phyloP scores from a whole-genome alignment of 1,140 invertebrate genomes.

The Cydia pomonella region DNA sequence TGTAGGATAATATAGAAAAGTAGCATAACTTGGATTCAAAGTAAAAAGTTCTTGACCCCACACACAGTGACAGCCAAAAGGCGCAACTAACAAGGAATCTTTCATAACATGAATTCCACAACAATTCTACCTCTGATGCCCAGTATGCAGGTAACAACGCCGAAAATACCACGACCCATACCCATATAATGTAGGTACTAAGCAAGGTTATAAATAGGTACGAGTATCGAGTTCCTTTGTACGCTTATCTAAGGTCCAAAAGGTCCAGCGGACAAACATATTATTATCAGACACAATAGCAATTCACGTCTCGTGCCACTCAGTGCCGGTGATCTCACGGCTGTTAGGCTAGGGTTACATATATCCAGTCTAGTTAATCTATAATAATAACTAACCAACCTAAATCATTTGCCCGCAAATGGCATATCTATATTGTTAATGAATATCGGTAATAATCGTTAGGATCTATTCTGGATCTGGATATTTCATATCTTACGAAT shows the following conservation, averaged over 20 bases:
- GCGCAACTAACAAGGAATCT: too few relatives aligned
- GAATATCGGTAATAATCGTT: too few relatives aligned
- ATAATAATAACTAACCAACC: neutral
- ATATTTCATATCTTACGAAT: too few relatives aligned
- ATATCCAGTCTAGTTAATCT: neutral
- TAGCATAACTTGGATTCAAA: too few relatives aligned
- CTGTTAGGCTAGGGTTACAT: neutral
- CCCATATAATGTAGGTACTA: too few relatives aligned
- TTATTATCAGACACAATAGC: constrained; percentile 23
- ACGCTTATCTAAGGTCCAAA: constrained; percentile 23
- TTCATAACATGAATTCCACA: neutral
- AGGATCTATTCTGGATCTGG: too few relatives aligned
- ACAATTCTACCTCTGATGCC: neutral
- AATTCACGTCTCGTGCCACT: constrained; percentile 17
- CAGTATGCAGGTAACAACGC: neutral
- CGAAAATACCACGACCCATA: neutral
- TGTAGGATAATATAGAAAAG: too few relatives aligned
- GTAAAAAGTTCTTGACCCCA: too few relatives aligned
- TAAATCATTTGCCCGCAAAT: too few relatives aligned
- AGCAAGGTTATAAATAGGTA: neutral
- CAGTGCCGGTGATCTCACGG: constrained; percentile 10
- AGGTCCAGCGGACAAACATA: constrained; percentile 31
- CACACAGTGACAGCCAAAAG: too few relatives aligned
- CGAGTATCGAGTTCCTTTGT: constrained; percentile 18
- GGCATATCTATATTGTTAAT: too few relatives aligned